Conservation (phyloP, 2,888 invertebrate genomes). For the Azorinus chamasolen region DNA sequence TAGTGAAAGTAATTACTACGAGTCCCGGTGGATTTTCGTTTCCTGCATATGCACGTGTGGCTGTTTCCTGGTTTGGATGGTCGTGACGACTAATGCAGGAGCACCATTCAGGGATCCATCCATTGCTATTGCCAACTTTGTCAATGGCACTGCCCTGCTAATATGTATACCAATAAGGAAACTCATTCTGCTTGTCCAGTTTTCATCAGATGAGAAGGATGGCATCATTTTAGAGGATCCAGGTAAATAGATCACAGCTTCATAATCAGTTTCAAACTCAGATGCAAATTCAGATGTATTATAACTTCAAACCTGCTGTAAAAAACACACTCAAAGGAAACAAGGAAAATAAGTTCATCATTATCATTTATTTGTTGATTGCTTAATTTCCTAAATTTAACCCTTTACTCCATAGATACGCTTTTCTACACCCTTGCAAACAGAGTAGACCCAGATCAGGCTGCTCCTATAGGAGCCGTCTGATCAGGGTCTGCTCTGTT, state of each 20-base stretch:
- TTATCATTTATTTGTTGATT: too few relatives aligned
- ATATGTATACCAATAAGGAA: conserved; percentile 86
- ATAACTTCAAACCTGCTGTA: too few relatives aligned
- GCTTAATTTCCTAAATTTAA: too few relatives aligned
- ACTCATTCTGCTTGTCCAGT: conserved; percentile 76
- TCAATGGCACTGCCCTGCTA: conserved; percentile 85
- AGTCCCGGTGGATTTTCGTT: conserved; percentile 85
- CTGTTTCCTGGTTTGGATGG: conserved; percentile 86
- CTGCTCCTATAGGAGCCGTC: too few relatives aligned
- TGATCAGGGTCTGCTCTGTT: too few relatives aligned
- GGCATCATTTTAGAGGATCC: conserved; percentile 23
- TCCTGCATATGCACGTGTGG: conserved; percentile 79
- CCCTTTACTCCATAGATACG: too few relatives aligned
- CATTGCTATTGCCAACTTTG: conserved; percentile 86
- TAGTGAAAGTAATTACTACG: conserved; percentile 85
- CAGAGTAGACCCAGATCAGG: too few relatives aligned
- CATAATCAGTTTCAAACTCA: too few relatives aligned
- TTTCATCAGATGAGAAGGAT: conserved; percentile 58
- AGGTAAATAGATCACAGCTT: conserved; percentile 46
- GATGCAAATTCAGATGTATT: too few relatives aligned
- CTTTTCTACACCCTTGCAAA: too few relatives aligned
- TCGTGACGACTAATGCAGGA: conserved; percentile 84
- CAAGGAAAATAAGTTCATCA: too few relatives aligned
- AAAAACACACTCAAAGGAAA: too few relatives aligned
- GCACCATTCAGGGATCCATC: conserved; percentile 83